A percentile compares a stretch with the other conserved stretches of the same genome.
Evolutionary conservation across 1,140 invertebrate species (phyloP).

Genomic region (Oreohelix idahoensis): DNA sequence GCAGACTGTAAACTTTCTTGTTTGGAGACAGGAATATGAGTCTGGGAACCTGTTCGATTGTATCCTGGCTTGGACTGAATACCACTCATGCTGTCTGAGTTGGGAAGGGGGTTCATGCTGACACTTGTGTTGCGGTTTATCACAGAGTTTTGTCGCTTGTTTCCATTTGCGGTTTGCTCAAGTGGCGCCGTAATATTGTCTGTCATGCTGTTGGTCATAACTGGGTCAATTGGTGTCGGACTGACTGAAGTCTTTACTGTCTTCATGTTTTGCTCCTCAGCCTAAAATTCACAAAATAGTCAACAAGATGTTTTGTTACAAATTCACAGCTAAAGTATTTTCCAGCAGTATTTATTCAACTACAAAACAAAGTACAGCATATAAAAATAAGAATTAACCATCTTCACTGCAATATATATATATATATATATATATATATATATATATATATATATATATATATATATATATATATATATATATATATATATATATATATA

Average conservation of each 20-base stretch:
- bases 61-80: conserved; percentile 41
- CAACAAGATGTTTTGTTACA: no score
- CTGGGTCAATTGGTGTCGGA: neutral
- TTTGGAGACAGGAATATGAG: conserved; percentile 51
- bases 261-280: conserved; percentile 4
- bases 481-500: no score
- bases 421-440: no score
- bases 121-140: conserved; percentile 30
- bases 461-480: no score
- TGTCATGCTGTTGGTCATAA: neutral
- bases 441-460: no score
- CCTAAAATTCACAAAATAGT: neutral
- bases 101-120: conserved; percentile 29
- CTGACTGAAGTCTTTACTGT: neutral
- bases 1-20: conserved; percentile 58
- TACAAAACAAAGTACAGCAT: no score
- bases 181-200: neutral
- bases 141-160: conserved; percentile 47
- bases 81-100: conserved; percentile 29
- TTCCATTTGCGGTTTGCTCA: conserved; percentile 5
- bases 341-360: no score
- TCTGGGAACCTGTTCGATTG: neutral
- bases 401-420: no score
- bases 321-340: no score
- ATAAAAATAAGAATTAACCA: no score